Percentiles rank a stretch among this genome's conserved stretches.
Evolutionary conservation across 2,113 vertebrate genomes (phyloP).

Genomic region (Pardalotus punctatus): DNA sequence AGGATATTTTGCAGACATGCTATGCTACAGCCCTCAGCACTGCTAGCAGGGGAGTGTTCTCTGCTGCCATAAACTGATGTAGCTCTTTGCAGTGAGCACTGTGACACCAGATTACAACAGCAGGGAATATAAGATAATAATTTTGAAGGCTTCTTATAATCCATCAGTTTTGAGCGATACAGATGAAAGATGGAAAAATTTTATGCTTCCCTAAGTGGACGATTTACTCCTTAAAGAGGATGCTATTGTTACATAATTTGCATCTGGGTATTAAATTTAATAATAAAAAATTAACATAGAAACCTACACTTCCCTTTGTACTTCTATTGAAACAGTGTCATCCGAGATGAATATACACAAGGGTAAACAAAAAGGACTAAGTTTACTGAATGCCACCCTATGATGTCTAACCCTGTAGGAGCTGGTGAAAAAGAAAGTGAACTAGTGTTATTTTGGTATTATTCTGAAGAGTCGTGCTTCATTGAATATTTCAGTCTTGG

Average conservation of each 20-base stretch:
- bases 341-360: neutral
- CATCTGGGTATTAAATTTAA: neutral
- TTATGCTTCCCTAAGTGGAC: neutral
- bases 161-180: neutral
- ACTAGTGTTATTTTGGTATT: neutral
- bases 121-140: neutral
- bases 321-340: neutral
- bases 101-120: neutral
- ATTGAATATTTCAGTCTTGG: neutral
- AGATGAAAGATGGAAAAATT: neutral
- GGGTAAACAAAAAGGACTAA: neutral
- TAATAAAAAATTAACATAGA: too few species aligned
- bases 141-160: neutral
- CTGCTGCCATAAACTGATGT: neutral
- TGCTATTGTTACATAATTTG: neutral
- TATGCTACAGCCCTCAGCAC: neutral
- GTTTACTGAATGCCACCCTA: neutral
- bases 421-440: neutral
- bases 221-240: rapidly evolving
- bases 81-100: neutral
- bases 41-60: neutral
- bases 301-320: neutral
- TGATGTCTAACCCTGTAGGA: neutral
- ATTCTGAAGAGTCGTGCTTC: neutral
- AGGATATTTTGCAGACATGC: neutral